phyloP scores from a whole-genome alignment of 1,140 invertebrate species.

The Aculops lycopersici region DNA sequence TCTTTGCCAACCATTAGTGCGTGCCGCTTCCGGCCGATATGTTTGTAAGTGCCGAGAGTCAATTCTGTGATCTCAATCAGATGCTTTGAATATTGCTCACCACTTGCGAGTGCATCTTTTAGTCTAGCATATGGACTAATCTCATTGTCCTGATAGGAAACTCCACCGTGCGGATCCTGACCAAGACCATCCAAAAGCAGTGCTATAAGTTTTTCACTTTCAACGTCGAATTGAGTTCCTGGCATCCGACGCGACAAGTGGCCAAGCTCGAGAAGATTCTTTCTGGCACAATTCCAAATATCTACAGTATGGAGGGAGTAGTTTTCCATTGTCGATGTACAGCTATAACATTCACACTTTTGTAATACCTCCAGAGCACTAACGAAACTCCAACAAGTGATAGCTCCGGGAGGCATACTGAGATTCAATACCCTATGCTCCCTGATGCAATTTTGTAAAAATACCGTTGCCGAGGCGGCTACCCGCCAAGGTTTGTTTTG shows the following conservation, averaged over 20 bases:
- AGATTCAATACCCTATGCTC: conserved; percentile 38
- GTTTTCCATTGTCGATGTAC: conserved; percentile 20
- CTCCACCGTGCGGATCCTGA: conserved; percentile 12
- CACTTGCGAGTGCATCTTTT: conserved; percentile 60
- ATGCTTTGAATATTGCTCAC: conserved; percentile 52
- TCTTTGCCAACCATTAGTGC: conserved; percentile 57
- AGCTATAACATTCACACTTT: conserved; percentile 19
- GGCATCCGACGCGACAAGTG: conserved; percentile 68
- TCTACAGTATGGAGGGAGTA: conserved; percentile 59
- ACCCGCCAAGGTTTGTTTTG: conserved; percentile 31
- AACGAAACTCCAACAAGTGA: conserved; percentile 69
- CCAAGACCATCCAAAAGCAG: conserved; percentile 56
- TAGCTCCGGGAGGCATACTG: conserved; percentile 35
- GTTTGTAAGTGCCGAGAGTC: conserved; percentile 83
- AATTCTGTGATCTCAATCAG: conserved; percentile 73
- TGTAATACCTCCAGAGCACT: conserved; percentile 58
- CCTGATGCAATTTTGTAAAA: conserved; percentile 47
- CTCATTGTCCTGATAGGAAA: background rate
- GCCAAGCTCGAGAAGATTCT: conserved; percentile 58
- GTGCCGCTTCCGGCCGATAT: conserved; percentile 48
- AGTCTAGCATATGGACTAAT: conserved; percentile 40
- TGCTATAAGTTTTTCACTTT: conserved; percentile 58
- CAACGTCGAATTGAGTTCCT: conserved; percentile 32
- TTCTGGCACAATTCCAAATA: conserved; percentile 60
- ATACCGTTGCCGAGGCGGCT: conserved; percentile 44